phyloP scores from a whole-genome alignment of 1,140 invertebrate species.

The Drosophila sulfurigaster region DNA sequence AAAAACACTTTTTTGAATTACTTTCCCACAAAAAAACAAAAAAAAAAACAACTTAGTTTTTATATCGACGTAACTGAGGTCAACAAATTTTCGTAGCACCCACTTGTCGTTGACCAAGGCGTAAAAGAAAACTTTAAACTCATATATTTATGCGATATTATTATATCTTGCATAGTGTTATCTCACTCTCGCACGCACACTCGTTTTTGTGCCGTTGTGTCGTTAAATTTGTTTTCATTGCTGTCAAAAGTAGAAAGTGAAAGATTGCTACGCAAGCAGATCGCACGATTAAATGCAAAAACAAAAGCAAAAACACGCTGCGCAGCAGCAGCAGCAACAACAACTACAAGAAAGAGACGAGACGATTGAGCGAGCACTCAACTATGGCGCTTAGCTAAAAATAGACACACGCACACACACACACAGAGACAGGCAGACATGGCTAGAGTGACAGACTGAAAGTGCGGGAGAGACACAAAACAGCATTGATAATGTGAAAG shows the following conservation, averaged over 20 bases:
- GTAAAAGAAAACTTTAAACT: too few species aligned
- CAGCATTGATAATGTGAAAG: neutral
- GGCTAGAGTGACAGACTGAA: too few species aligned
- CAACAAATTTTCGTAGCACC: too few species aligned
- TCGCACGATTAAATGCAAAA: constrained; percentile 36
- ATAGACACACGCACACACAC: constrained; percentile 1
- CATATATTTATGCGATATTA: too few species aligned
- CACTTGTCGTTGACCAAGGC: too few species aligned
- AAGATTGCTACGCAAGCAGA: constrained; percentile 41
- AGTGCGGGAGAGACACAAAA: neutral
- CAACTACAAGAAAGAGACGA: constrained; percentile 11
- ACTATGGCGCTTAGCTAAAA: constrained; percentile 15
- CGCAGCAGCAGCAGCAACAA: constrained; percentile 12
- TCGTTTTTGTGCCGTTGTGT: too few species aligned
- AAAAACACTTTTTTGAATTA: neutral
- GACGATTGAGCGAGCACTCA: neutral
- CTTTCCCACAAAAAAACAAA: too few species aligned
- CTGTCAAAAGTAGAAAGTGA: constrained; percentile 56
- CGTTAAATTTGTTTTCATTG: too few species aligned
- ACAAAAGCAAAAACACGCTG: constrained; percentile 31
- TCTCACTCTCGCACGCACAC: too few species aligned
- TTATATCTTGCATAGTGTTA: too few species aligned
- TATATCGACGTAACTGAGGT: too few species aligned
- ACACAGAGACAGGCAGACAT: neutral
- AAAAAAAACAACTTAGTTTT: too few species aligned